Percentiles rank a stretch among this genome's conserved stretches.
Conservation (phyloP, 2,888 invertebrate genomes). For the Boloria euphrosyne region DNA sequence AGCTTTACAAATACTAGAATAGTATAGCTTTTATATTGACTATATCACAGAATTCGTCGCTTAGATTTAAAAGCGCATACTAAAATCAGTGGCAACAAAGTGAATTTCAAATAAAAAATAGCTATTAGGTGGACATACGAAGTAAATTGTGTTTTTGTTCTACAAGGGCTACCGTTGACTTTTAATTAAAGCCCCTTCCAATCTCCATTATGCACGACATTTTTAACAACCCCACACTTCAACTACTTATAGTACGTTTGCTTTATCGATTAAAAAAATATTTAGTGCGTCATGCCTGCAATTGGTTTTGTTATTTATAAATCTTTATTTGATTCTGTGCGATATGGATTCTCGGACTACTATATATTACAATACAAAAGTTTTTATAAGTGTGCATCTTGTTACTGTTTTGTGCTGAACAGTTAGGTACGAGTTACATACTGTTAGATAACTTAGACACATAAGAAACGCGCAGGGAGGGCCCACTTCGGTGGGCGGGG, state of each 20-base stretch:
- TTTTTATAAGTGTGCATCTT: too few relatives aligned
- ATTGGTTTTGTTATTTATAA: neutral
- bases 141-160: slow-evolving; percentile 69
- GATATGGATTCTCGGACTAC: too few relatives aligned
- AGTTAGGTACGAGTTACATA: too few relatives aligned
- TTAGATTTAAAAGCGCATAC: slow-evolving; percentile 25
- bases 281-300: too few relatives aligned
- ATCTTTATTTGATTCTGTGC: too few relatives aligned
- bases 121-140: slow-evolving; percentile 57
- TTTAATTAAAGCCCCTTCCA: slow-evolving; percentile 77
- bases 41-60: slow-evolving; percentile 1
- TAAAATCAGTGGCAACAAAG: slow-evolving; percentile 32
- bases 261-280: slow-evolving; percentile 17
- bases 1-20: too few relatives aligned
- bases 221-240: slow-evolving; percentile 65
- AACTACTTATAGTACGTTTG: slow-evolving; percentile 38
- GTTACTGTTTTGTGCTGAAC: too few relatives aligned
- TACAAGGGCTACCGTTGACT: slow-evolving; percentile 65
- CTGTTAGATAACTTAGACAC: too few relatives aligned
- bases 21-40: neutral
- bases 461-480: too few relatives aligned
- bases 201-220: slow-evolving; percentile 70
- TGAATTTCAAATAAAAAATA: slow-evolving; percentile 38
- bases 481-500: too few relatives aligned
- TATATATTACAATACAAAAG: too few relatives aligned